Evolutionary conservation across 2,888 invertebrate species (phyloP), one percentile per base, ranked within the genome.

Genomic region (Ditula angustiorana): DNA sequence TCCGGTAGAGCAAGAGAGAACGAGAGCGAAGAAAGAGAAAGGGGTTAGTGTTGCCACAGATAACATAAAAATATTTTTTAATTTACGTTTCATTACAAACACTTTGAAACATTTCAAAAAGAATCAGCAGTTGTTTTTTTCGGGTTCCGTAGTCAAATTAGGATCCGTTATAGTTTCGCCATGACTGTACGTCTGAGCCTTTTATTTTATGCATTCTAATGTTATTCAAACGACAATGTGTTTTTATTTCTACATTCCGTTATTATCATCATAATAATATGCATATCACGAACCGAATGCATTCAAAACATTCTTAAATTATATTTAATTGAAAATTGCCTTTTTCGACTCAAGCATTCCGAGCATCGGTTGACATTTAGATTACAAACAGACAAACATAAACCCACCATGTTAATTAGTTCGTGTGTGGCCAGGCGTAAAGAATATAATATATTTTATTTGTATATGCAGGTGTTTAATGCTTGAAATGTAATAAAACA

Each of bases 261-360:
- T 21, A 47, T 28, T 46, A 61, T 56, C 61, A 41, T 41, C 30
- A 16, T 23, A n/a, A n/a, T n/a, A n/a, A n/a, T n/a, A 30, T 56
- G 41, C 50, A 44, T 19, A 50, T 30, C 7, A 23, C 8, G 11
- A 49, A 19, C 24, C 2, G 37, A 28, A 19, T 23, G 30, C 2
- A 30, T 21, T 50, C 30, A 47, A 26, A 49, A 50, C 16, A 30
- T 23, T 35, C 37, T 13, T 44, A 33, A 50, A 58, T 63, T 37
- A 58, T 44, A 16, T 52, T 64, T 57, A 64, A 64, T 63, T 52
- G 26, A 46, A 58, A 58, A 64, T 28, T 50, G 24, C 63, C 58
- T 52, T 46, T 57, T 64, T 21, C 35, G 44, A 19, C 24, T 8
- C 23, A 13, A 28, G 24, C 28, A 47, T 21, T 47, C 21, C 44